phyloP scores from a whole-genome alignment of 2,888 invertebrate species.

The Blomia tropicalis region DNA sequence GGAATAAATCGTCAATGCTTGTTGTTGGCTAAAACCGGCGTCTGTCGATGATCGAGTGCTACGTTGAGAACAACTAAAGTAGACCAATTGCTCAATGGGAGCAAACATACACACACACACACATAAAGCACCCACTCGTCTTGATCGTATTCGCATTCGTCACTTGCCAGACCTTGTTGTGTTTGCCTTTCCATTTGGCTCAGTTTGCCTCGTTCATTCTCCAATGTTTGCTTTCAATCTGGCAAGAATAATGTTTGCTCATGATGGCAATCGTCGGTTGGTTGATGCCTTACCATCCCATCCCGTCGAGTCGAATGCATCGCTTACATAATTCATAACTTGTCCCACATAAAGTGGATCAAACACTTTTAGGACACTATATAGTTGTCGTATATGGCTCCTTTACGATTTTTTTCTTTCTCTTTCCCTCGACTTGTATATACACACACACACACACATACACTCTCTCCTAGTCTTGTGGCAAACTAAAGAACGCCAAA shows the following conservation, averaged over 20 bases:
- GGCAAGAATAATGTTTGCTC: conserved; percentile 10
- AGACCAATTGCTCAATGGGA: background rate
- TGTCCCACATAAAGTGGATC: background rate
- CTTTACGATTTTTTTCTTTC: background rate
- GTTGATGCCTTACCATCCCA: background rate
- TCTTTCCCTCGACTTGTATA: background rate
- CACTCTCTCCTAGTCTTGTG: background rate
- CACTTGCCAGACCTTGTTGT: conserved; percentile 11
- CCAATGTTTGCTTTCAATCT: conserved; percentile 6
- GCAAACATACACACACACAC: background rate
- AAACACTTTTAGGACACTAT: conserved; percentile 5
- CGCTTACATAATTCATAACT: conserved; percentile 14
- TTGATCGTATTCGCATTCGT: background rate
- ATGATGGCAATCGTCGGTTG: background rate
- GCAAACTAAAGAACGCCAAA: no score
- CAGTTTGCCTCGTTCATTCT: no score
- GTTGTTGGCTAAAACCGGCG: no score
- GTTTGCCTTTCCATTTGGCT: background rate
- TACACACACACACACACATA: background rate
- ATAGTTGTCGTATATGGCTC: background rate
- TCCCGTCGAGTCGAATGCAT: background rate
- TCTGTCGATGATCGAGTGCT: no score
- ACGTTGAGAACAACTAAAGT: no score
- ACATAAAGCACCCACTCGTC: conserved; percentile 4
- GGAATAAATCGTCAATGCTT: no score